Base-by-base conservation (phyloP, 2,113 vertebrate species). In the Hiodon tergisus region DNA sequence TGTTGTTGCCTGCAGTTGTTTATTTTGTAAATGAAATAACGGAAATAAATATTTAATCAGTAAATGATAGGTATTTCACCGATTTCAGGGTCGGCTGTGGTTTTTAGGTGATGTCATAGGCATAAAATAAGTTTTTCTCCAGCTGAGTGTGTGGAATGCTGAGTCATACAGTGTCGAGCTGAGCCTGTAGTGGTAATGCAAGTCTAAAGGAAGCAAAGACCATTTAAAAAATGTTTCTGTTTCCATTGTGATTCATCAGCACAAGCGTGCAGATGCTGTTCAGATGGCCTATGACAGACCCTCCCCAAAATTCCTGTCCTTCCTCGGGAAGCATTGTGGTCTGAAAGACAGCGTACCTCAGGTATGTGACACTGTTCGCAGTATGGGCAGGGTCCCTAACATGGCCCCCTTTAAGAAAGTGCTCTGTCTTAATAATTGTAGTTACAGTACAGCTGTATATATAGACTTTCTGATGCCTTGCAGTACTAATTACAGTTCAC, bases 231-330 rank as follows among this genome's bases (percentile, higher is more conserved):
- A 55, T 54, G 16, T 69, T n/a, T 50, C 60, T 14, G 0, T 13
- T 5, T 65, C 70, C 72, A 48, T 77, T 70, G 73, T 71, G 54
- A 7, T 82, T 57, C 17, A 13, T 68, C 74, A 97, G 95, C 88
- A 91, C 70, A 94, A 95, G 78, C 87, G 86, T 52, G 67, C 94
- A 55, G 90, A 95, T 68, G 93, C 95, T 2, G 88, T 88, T 63
- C 88, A 89, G 72, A 87, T 97, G 88, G 95, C 95, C 2, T 94
- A 94, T 6, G 95, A 97, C 79, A 87, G 95, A 61, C 95, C 95
- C 0, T 97, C 95, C 0, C 88, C 88, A 62, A 97, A 96, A 78
- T 87, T 96, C 75, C 87, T 94, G 68, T 92, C 90, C 55, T 97
- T 97, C 82, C 84, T 97, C 75, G 91, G 88, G 63, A 96, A 94